Base-by-base conservation (phyloP, 2,113 vertebrate genomes). In the Actenoides lindsayi region DNA sequence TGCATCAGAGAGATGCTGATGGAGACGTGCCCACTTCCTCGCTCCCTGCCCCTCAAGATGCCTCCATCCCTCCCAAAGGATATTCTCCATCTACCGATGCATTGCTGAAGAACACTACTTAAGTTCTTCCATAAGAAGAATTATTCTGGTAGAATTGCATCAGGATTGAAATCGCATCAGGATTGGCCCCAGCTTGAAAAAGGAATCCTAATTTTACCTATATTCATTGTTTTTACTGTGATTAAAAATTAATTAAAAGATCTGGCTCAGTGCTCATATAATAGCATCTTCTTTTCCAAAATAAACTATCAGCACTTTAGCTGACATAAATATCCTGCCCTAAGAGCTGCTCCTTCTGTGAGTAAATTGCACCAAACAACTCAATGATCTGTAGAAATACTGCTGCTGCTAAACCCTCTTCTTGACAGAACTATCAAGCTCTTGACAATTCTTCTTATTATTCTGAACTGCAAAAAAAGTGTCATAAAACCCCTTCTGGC, bases 391-490 rank as follows among this genome's bases (percentile, higher is more conserved):
- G 3, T 60, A 78, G 87, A 78, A 84, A 54, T 37, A 81, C 28
- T 48, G 51, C 51, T 53, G 7, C 28, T 75, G 69, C 33, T 78
- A 82, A 65, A 90, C 50, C 8, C 10, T 44, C 35, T 53, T 68
- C 35, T 53, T 13, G 5, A 79, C 88, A 90, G 48, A 64, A 54
- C 6, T 42, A 14, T 75, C 57, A 87, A 16, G 16, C 16, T 68
- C 70, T 60, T 71, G 62, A 64, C 83, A 92, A 65, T 25, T 54
- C n/a, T 65, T 93, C 91, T 93, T 83, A 85, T 83, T 48, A 57
- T 79, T 91, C 67, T 21, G 57, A 93, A 69, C 39, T 64, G 79
- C 59, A 89, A 93, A 87, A 87, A 79, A 71, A 44, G 28, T 27
- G 27, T 24, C 17, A 70, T 71, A 82, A 91, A 83, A 79, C 65